phyloP scores from a whole-genome alignment of 2,888 invertebrate genomes.

The Bhutanitis thaidina region DNA sequence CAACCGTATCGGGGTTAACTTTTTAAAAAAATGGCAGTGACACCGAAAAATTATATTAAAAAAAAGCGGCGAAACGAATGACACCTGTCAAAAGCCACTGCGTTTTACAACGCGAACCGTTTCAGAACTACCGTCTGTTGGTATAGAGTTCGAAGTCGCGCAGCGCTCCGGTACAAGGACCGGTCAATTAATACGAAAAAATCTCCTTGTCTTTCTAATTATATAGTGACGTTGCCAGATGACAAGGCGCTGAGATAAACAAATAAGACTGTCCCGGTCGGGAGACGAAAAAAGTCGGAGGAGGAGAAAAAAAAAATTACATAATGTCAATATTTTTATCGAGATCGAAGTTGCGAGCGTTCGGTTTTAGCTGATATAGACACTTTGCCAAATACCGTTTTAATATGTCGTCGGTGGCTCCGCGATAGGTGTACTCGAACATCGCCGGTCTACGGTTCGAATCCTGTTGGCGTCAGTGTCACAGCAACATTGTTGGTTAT shows the following conservation, averaged over 20 bases:
- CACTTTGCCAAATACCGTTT: conserved; percentile 1
- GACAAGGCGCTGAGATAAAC: conserved; percentile 68
- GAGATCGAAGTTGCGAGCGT: conserved; percentile 29
- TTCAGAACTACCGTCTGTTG: fast-evolving
- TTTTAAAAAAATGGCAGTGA: conserved; percentile 66
- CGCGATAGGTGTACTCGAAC: no score
- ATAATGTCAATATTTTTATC: conserved; percentile 39
- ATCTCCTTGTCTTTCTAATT: conserved; percentile 69
- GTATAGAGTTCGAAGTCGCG: conserved; percentile 23
- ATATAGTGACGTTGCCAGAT: conserved; percentile 64
- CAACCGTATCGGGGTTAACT: conserved; percentile 20
- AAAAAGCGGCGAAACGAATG: conserved; percentile 45
- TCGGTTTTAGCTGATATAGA: conserved; percentile 12
- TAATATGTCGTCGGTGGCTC: no score
- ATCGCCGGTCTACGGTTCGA: no score
- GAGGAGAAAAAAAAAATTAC: conserved; percentile 32
- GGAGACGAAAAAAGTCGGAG: conserved; percentile 30
- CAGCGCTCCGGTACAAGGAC: conserved; percentile 29
- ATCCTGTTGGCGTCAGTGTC: no score
- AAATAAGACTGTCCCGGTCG: conserved; percentile 65
- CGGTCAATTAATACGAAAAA: conserved; percentile 69
- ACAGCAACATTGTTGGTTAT: no score
- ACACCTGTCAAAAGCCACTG: conserved; percentile 40
- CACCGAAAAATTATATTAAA: conserved; percentile 63
- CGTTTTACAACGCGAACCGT: conserved; percentile 8